Evolutionary conservation across 2,797 vertebrate genomes (phyloP).

Genomic region (Netta rufina): DNA sequence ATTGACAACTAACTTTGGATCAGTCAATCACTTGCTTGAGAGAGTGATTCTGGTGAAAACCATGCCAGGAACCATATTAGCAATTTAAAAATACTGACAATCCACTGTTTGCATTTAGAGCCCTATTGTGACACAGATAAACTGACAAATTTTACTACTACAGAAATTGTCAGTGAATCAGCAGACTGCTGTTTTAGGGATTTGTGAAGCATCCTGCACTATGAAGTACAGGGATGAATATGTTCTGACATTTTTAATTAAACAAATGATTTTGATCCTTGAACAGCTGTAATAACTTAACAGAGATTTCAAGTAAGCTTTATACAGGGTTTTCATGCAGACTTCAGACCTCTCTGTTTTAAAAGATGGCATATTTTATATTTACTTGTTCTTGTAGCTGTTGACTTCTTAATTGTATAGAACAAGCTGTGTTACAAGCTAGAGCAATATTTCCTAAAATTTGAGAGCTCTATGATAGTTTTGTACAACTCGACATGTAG

Average conservation of each 20-base stretch:
- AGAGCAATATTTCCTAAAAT: neutral
- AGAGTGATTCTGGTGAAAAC: neutral
- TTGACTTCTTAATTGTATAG: neutral
- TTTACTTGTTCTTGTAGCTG: neutral
- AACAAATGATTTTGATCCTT: neutral
- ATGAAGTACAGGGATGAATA: neutral
- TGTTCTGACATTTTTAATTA: neutral
- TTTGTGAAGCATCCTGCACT: neutral
- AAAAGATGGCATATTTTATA: neutral
- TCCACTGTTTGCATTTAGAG: neutral
- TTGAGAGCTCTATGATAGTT: neutral
- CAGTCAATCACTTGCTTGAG: neutral
- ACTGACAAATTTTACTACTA: neutral
- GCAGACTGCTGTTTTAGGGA: neutral
- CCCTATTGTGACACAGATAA: accelerated
- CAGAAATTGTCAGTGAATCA: neutral
- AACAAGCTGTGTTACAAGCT: neutral
- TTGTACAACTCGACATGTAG: neutral
- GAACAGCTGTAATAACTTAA: neutral
- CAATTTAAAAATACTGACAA: neutral
- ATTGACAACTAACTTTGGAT: neutral
- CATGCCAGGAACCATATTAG: neutral
- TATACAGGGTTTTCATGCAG: neutral
- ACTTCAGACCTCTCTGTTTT: neutral
- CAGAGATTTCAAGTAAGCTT: neutral